Percentiles rank a stretch among this genome's conserved stretches.
These are phyloP conservation scores for Cotesia glomerata DNA, from an alignment of 1,140 invertebrate species.

Conservation along the genomic window DNA sequence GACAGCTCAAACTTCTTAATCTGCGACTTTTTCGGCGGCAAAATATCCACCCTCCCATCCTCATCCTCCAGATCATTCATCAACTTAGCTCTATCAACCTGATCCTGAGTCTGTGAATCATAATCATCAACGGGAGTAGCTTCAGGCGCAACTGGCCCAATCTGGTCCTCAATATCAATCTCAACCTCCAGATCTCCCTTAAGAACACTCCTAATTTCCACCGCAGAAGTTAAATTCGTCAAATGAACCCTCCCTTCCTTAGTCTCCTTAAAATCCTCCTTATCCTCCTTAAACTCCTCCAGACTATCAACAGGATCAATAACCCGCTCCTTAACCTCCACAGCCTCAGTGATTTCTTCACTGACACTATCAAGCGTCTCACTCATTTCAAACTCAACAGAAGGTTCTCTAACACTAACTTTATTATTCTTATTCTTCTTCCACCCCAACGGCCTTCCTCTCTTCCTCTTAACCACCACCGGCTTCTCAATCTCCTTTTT, in stretches of 20 bases:
- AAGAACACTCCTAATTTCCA: neutral
- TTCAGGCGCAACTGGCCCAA: too few relatives aligned
- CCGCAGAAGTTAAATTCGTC: neutral
- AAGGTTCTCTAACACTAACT: neutral
- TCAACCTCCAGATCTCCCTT: too few relatives aligned
- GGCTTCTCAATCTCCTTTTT: neutral
- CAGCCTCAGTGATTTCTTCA: slow-evolving; percentile 10
- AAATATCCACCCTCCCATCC: slow-evolving; percentile 40
- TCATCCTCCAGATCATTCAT: slow-evolving; percentile 1
- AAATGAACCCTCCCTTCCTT: too few relatives aligned
- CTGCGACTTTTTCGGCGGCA: slow-evolving; percentile 58
- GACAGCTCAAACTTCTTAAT: slow-evolving; percentile 60
- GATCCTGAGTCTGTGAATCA: too few relatives aligned
- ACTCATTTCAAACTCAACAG: slow-evolving; percentile 43
- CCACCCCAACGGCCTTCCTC: slow-evolving; percentile 38
- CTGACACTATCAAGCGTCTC: slow-evolving; percentile 31
- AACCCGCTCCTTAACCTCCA: neutral
- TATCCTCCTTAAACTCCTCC: too few relatives aligned
- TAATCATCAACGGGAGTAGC: too few relatives aligned
- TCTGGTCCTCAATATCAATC: too few relatives aligned
- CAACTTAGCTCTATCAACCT: too few relatives aligned
- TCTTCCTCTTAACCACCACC: slow-evolving; percentile 12
- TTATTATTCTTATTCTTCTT: slow-evolving; percentile 30
- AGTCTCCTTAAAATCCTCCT: too few relatives aligned
- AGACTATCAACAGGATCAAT: neutral